Conservation (phyloP, 2,797 vertebrate species). For the Enteromius unitaeniatus region DNA sequence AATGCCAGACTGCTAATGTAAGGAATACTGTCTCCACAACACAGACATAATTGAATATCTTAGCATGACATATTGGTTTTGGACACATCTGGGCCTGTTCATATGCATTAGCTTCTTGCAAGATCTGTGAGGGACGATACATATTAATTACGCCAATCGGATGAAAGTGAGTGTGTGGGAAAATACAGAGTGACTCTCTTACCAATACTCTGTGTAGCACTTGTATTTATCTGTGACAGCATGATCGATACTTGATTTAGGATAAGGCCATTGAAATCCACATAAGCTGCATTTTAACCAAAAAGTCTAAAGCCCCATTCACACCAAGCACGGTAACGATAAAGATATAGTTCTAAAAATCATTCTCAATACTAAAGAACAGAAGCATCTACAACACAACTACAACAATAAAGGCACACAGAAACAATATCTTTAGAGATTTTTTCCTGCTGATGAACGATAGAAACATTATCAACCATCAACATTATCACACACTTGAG, state of each 20-base stretch:
- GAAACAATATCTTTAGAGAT: too few relatives aligned
- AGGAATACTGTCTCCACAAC: conserved; percentile 44
- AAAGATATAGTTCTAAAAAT: too few relatives aligned
- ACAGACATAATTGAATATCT: conserved; percentile 56
- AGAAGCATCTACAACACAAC: too few relatives aligned
- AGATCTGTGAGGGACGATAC: conserved; percentile 13
- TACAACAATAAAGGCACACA: too few relatives aligned
- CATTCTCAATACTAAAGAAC: too few relatives aligned
- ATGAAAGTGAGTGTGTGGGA: not conserved
- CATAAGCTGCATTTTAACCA: not conserved
- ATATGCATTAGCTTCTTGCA: conserved; percentile 40
- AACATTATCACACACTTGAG: too few relatives aligned
- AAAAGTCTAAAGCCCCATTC: too few relatives aligned
- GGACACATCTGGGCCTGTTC: conserved; percentile 45
- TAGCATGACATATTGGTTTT: conserved; percentile 47
- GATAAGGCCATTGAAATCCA: not conserved
- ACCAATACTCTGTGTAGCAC: not conserved
- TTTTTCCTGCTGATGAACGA: too few relatives aligned
- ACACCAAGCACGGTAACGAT: too few relatives aligned
- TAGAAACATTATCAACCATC: too few relatives aligned
- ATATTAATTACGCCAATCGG: conserved; percentile 26
- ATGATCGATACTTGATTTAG: not conserved
- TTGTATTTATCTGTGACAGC: not conserved
- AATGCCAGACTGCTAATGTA: conserved; percentile 55
- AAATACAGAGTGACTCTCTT: not conserved